Conservation (phyloP, 2,113 vertebrate species). For the Elephas maximus region DNA sequence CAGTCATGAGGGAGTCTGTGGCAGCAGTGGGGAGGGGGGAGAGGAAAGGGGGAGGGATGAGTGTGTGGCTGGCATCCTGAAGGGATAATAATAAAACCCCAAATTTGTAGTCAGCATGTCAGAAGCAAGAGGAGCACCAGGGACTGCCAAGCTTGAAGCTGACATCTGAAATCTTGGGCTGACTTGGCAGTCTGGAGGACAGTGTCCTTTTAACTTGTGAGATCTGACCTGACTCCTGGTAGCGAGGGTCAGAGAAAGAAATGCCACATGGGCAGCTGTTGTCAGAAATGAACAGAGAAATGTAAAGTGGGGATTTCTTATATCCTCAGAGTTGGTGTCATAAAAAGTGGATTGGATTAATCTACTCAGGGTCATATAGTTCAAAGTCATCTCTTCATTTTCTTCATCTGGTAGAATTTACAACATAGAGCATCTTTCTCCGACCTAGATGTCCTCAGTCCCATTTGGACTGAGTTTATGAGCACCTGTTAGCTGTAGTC, state of each 20-base stretch:
- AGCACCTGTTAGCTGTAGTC: background rate
- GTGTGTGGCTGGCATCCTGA: background rate
- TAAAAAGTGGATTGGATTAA: background rate
- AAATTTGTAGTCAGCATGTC: background rate
- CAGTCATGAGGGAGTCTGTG: background rate
- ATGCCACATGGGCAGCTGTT: background rate
- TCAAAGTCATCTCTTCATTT: slow-evolving; percentile 1
- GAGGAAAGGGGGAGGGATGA: no score
- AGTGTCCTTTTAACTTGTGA: background rate
- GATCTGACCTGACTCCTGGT: background rate
- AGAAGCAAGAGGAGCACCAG: background rate
- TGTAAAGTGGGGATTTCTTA: background rate
- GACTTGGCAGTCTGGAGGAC: background rate
- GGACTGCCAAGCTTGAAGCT: background rate
- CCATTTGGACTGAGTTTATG: background rate
- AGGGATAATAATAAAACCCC: background rate
- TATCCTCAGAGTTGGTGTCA: background rate
- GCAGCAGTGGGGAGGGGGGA: background rate
- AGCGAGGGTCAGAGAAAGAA: background rate
- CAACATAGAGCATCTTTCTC: background rate
- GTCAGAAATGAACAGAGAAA: background rate
- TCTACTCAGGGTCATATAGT: background rate
- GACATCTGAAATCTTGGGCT: background rate
- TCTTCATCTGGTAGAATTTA: background rate
- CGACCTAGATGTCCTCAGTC: background rate